Conservation (phyloP, 2,888 invertebrate species). For the Tholera decimalis region DNA sequence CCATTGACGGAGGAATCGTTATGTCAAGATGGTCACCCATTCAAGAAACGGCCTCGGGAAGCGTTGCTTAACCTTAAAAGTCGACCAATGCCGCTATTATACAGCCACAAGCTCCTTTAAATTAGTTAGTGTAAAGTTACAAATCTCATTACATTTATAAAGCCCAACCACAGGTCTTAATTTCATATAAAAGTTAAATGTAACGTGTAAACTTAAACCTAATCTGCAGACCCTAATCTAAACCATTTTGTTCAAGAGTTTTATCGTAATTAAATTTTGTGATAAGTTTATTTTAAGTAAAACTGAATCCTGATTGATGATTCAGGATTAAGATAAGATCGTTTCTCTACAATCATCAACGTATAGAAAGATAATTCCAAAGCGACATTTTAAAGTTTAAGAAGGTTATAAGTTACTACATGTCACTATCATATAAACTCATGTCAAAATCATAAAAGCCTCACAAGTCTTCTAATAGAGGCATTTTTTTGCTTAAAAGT, state of each 20-base stretch:
- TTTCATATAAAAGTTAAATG: conserved; percentile 18
- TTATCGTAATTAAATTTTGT: conserved; percentile 3
- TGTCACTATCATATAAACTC: no score
- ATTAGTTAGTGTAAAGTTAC: no score
- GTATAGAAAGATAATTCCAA: conserved; percentile 15
- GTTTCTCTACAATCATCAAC: neutral
- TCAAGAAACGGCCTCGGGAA: no score
- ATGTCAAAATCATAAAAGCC: no score
- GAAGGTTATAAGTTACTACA: no score
- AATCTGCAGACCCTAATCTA: conserved; percentile 1
- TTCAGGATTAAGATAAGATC: conserved; percentile 3
- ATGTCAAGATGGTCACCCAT: no score
- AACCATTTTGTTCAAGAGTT: conserved; percentile 6
- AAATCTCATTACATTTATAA: neutral
- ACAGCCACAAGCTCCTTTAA: no score
- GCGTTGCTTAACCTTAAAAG: no score
- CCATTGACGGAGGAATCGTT: no score
- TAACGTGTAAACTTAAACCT: conserved; percentile 12
- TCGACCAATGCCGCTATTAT: no score
- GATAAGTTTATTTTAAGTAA: neutral
- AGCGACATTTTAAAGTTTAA: conserved; percentile 33
- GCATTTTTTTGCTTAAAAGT: no score
- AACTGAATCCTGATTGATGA: conserved; percentile 5
- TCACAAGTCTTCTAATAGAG: no score
- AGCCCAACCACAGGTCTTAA: neutral